Percentiles rank a stretch among this genome's conserved stretches.
Conservation (phyloP, 2,113 vertebrate species). For the Neolamprologus tretocephalus region DNA sequence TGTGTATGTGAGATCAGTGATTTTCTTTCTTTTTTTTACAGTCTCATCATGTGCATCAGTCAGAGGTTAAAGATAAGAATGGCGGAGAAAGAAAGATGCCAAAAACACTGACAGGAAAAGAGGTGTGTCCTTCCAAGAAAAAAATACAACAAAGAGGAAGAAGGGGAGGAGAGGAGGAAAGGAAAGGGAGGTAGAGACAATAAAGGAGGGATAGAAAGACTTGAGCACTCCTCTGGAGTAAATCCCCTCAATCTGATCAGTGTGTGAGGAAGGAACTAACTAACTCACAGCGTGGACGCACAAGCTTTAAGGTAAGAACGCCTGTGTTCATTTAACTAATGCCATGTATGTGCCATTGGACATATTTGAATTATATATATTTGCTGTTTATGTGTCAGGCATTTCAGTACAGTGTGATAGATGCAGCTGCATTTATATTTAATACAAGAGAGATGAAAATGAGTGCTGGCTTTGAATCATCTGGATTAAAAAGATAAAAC, state of each 20-base stretch:
- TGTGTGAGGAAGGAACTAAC: not conserved
- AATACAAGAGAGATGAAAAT: not conserved
- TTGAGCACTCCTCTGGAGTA: conserved; percentile 34
- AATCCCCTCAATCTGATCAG: conserved; percentile 59
- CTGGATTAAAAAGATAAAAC: not conserved
- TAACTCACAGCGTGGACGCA: not conserved
- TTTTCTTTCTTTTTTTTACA: not conserved
- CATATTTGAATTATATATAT: not conserved
- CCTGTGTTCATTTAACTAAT: not conserved
- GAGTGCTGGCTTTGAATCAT: not conserved
- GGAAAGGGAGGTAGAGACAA: conserved; percentile 5
- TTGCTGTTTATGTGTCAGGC: not conserved
- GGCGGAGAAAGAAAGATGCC: not conserved
- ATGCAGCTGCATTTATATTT: not conserved
- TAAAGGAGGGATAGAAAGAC: conserved; percentile 20
- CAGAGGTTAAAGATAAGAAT: not conserved
- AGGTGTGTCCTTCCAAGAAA: conserved; percentile 18
- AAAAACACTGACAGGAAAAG: not conserved
- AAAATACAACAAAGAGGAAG: not conserved
- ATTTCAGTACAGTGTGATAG: not conserved
- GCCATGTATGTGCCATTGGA: not conserved
- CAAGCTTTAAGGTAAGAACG: conserved; percentile 28
- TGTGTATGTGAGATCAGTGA: not conserved
- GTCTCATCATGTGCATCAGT: not conserved
- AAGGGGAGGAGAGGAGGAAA: not conserved